Evolutionary conservation across 1,140 invertebrate genomes (phyloP), one percentile per base, ranked within the genome.

Genomic region (Conus ventricosus): DNA sequence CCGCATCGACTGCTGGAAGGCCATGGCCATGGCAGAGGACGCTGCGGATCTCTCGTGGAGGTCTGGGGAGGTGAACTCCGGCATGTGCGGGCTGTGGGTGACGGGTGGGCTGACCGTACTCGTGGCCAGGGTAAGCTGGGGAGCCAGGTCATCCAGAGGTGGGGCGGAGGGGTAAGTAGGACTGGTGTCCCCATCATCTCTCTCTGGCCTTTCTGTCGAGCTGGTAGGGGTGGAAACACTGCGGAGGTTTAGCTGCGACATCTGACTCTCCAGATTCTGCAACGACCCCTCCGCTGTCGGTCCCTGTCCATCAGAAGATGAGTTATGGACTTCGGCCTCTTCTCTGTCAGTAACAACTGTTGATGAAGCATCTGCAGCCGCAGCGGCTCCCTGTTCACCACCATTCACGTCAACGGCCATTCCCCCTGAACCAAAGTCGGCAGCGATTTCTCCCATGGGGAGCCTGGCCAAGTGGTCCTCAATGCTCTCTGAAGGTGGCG

Each of bases 371-470:
- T n/a, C 67, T 7, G 6, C 67, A 71, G 20, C 67, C 20, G 67
- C 67, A 20, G 67, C 20, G 20, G 67, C 20, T 71, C 51, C 57
- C 60, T 71, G 60, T 51, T 80, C 51, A 6, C 63, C 57, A 23
- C 7, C 27, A 0, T 57, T n/a, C 17, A 54, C 25, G n/a, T 23
- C 75, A 60, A 88, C 63, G 6, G 57, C 23, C 25, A 67, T 60
- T 7, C 53, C 78, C 51, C 60, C 78, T 51, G 25, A 55, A 15
- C 82, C 87, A 20, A 51, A 51, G 23, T 75, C 60, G 2, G 67
- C 81, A 17, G 27, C 57, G 25, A 88, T 54, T 23, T 63, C 63
- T 71, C 88, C 88, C 51, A 88, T 82, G 20, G n/a, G 17, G n/a
- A 85, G 15, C 8, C n/a, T 39, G 15, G 23, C 20, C 23, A 88